Evolutionary conservation across 2,888 invertebrate species (phyloP).

Genomic region (Nymphalis polychloros): DNA sequence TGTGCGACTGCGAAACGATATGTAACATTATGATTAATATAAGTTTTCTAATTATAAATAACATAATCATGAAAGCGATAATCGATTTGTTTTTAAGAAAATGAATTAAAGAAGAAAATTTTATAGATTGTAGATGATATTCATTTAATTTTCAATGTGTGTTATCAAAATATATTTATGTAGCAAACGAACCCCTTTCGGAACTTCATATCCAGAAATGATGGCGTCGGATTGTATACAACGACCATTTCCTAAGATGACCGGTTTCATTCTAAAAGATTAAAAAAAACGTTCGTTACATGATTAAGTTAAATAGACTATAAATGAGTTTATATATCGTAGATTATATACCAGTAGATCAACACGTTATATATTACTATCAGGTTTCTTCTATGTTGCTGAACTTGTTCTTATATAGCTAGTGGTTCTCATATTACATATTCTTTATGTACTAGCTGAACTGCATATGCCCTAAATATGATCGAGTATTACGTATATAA

Average conservation of each 20-base stretch:
- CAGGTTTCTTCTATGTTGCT: not conserved
- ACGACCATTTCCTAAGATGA: constrained; percentile 90
- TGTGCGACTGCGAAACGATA: constrained; percentile 83
- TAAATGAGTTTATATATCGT: constrained; percentile 3
- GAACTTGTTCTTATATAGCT: constrained; percentile 19
- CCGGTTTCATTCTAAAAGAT: constrained; percentile 87
- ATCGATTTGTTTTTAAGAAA: too few species aligned
- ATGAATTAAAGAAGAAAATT: too few species aligned
- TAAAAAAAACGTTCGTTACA: constrained; percentile 9
- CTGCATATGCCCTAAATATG: not conserved
- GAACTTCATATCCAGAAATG: constrained; percentile 89
- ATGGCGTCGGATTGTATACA: constrained; percentile 88
- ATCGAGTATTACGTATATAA: not conserved
- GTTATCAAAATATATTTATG: too few species aligned
- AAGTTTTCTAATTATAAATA: too few species aligned
- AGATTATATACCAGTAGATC: constrained; percentile 6
- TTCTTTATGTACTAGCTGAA: not conserved
- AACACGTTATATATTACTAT: constrained; percentile 9
- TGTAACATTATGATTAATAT: not conserved
- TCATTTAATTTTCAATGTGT: not conserved
- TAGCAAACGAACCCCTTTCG: constrained; percentile 85
- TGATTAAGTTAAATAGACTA: not conserved
- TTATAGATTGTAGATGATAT: not conserved
- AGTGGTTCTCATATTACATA: constrained; percentile 2
- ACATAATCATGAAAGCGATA: too few species aligned